A percentile compares a stretch with the other conserved stretches of the same genome.
These are phyloP conservation scores for Emys orbicularis DNA, from an alignment of 2,797 vertebrate species.

Conservation along the genomic window DNA sequence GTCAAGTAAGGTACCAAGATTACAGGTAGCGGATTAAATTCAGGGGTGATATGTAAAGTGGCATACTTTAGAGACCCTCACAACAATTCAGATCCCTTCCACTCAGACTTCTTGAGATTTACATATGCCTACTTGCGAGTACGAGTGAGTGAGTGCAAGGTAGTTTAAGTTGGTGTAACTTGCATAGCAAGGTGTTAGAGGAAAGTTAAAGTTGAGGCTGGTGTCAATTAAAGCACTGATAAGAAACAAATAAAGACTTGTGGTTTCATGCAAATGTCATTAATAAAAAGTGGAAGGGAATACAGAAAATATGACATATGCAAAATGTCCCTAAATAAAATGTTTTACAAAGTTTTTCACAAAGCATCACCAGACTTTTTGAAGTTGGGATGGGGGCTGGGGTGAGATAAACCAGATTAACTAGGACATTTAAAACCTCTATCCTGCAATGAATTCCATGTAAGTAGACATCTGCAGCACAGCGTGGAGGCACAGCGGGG, in stretches of 20 bases:
- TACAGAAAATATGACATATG: slow-evolving; percentile 1
- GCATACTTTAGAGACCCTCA: neutral
- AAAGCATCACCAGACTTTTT: neutral
- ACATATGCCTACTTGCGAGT: neutral
- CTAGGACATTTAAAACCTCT: neutral
- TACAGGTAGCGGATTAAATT: neutral
- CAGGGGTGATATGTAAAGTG: neutral
- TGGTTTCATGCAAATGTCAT: neutral
- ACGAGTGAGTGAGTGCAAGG: neutral
- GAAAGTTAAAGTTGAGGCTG: neutral
- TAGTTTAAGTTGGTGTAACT: neutral
- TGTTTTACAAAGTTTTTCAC: neutral
- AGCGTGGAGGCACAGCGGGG: neutral
- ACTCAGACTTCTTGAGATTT: neutral
- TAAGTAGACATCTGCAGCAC: neutral
- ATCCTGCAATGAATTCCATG: neutral
- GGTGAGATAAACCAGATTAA: neutral
- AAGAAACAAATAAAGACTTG: neutral
- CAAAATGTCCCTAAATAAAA: neutral
- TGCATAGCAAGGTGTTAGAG: neutral
- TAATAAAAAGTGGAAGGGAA: neutral
- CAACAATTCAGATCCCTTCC: neutral
- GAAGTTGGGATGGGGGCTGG: neutral
- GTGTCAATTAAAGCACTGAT: neutral
- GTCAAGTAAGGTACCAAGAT: neutral